A percentile compares a stretch with the other conserved stretches of the same genome.
Conservation (phyloP, 2,888 invertebrate species). For the Allophyes oxyacanthae region DNA sequence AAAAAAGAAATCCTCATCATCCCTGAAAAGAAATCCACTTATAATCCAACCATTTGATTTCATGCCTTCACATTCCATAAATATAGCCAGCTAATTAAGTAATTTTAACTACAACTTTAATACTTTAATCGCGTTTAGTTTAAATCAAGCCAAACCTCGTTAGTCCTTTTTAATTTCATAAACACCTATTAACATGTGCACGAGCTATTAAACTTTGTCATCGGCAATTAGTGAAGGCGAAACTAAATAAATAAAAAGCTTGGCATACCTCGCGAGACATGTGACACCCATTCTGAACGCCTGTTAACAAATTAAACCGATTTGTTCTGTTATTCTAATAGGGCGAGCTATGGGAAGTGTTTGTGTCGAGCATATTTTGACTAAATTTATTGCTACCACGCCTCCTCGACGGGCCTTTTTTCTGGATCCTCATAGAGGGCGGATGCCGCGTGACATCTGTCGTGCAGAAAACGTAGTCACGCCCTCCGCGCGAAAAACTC, state of each 20-base stretch:
- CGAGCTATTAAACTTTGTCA: slow-evolving; percentile 85
- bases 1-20: too few relatives aligned
- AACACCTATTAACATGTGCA: slow-evolving; percentile 82
- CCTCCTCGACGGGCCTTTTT: slow-evolving; percentile 82
- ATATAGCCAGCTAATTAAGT: background rate
- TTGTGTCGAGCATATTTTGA: slow-evolving; percentile 88
- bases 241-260: slow-evolving; percentile 79
- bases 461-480: slow-evolving; percentile 78
- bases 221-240: slow-evolving; percentile 86
- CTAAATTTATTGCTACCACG: slow-evolving; percentile 89
- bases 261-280: slow-evolving; percentile 78
- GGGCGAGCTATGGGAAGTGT: slow-evolving; percentile 85
- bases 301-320: slow-evolving; percentile 88
- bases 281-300: slow-evolving; percentile 85
- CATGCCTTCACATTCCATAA: slow-evolving; percentile 7
- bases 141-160: slow-evolving; percentile 28
- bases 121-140: slow-evolving; percentile 5
- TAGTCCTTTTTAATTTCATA: slow-evolving; percentile 55
- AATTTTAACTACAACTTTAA: slow-evolving; percentile 8
- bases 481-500: slow-evolving; percentile 71
- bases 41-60: slow-evolving; percentile 17
- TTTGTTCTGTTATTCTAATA: slow-evolving; percentile 89
- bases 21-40: too few relatives aligned
- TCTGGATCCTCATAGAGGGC: slow-evolving; percentile 70
- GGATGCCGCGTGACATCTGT: slow-evolving; percentile 86